A percentile compares a stretch with the other conserved stretches of the same genome.
Conservation (phyloP, 2,797 vertebrate genomes). For the Eurystomus glaucurus region DNA sequence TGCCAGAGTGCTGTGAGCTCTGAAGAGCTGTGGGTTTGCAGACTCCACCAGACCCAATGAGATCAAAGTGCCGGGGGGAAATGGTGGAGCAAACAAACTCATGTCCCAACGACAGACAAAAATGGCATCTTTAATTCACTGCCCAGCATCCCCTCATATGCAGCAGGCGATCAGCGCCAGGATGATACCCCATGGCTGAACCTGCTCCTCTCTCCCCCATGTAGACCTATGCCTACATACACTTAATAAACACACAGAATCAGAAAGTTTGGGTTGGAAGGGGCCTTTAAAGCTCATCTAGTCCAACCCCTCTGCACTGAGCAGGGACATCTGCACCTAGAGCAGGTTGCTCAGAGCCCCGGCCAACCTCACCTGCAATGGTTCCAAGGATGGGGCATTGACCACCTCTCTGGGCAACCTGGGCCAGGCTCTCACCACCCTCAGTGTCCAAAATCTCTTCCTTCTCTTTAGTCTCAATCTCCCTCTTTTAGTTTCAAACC, state of each 20-base stretch:
- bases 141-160: not conserved
- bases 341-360: too few species aligned
- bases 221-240: not conserved
- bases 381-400: too few species aligned
- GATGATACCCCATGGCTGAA: rapidly evolving
- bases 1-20: rapidly evolving
- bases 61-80: not conserved
- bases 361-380: too few species aligned
- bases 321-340: too few species aligned
- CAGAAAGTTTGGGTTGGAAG: too few species aligned
- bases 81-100: not conserved
- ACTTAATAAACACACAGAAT: not conserved
- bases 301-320: too few species aligned
- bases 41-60: rapidly evolving
- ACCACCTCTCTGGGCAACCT: too few species aligned
- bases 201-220: not conserved
- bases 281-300: too few species aligned
- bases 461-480: too few species aligned
- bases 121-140: not conserved
- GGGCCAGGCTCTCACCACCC: too few species aligned
- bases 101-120: not conserved
- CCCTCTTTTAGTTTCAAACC: too few species aligned
- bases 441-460: too few species aligned
- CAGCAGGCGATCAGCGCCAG: rapidly evolving
- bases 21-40: rapidly evolving